Conservation (phyloP, 1,140 invertebrate genomes). For the Daktulosphaira vitifoliae region DNA sequence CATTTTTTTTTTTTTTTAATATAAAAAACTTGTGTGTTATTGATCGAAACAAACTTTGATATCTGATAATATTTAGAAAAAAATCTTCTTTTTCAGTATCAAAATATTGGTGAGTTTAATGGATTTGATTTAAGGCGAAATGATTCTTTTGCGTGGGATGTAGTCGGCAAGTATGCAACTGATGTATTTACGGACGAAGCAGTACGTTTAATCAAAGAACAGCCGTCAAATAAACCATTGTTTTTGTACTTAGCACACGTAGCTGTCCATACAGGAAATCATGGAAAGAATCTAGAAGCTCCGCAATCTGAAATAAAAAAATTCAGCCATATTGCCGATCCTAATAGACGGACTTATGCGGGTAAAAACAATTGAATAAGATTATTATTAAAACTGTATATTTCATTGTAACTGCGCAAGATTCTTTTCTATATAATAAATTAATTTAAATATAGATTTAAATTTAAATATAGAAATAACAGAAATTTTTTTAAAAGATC, state of each 20-base stretch:
- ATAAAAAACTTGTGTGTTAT: too few species aligned
- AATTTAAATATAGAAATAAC: too few species aligned
- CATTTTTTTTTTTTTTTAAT: background rate
- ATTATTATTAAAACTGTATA: too few species aligned
- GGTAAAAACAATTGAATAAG: too few species aligned
- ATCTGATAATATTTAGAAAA: too few species aligned
- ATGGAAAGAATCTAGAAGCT: conserved; percentile 51
- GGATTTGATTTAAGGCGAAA: conserved; percentile 50
- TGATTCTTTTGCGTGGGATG: conserved; percentile 51
- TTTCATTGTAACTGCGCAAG: too few species aligned
- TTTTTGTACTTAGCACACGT: conserved; percentile 61
- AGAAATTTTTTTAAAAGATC: too few species aligned
- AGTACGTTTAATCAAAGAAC: conserved; percentile 50
- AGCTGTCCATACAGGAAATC: conserved; percentile 55
- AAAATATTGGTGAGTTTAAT: conserved; percentile 44
- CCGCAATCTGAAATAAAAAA: conserved; percentile 54
- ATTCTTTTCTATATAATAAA: too few species aligned
- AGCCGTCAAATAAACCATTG: conserved; percentile 49
- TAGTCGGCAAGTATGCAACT: conserved; percentile 57
- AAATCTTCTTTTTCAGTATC: conserved; percentile 34
- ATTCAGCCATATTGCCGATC: conserved; percentile 56
- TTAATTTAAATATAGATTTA: too few species aligned
- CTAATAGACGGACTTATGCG: conserved; percentile 56
- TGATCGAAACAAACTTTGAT: too few species aligned
- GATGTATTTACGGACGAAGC: conserved; percentile 59